These are phyloP conservation scores for Molossus alvarezi DNA, from an alignment of 2,797 vertebrate genomes.

Conservation along the genomic window DNA sequence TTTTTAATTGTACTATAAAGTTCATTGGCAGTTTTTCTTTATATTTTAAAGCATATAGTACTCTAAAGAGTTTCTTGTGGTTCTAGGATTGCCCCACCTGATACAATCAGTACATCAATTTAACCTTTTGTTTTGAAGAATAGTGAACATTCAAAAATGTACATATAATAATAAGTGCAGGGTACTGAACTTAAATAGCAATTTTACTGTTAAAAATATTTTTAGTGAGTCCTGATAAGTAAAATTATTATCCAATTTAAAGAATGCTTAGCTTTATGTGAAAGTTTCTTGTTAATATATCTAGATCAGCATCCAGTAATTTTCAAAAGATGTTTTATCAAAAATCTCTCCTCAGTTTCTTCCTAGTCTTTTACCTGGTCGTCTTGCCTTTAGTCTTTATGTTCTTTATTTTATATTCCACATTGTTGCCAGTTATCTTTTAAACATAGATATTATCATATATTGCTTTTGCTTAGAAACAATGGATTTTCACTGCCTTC, in stretches of 20 bases:
- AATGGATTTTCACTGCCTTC: background rate
- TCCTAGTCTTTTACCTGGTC: constrained; percentile 51
- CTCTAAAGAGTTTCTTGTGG: constrained; percentile 41
- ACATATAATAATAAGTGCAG: background rate
- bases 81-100: constrained; percentile 1
- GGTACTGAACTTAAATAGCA: background rate
- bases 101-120: constrained; percentile 29
- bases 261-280: constrained; percentile 17
- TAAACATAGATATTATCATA: constrained; percentile 9
- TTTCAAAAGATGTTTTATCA: constrained; percentile 24
- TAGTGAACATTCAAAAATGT: constrained; percentile 42
- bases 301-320: background rate
- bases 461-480: constrained; percentile 52
- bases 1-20: constrained; percentile 40
- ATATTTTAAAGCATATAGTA: constrained; percentile 29
- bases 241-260: background rate
- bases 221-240: constrained; percentile 48
- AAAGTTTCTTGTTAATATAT: background rate
- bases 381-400: background rate
- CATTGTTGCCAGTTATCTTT: constrained; percentile 53
- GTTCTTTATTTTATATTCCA: constrained; percentile 51
- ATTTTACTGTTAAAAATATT: constrained; percentile 59
- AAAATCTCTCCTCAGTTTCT: background rate
- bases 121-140: constrained; percentile 67
- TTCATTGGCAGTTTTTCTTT: background rate